A percentile compares a stretch with the other conserved stretches of the same genome.
Conservation (phyloP, 2,113 vertebrate genomes). For the Platichthys stellatus region DNA sequence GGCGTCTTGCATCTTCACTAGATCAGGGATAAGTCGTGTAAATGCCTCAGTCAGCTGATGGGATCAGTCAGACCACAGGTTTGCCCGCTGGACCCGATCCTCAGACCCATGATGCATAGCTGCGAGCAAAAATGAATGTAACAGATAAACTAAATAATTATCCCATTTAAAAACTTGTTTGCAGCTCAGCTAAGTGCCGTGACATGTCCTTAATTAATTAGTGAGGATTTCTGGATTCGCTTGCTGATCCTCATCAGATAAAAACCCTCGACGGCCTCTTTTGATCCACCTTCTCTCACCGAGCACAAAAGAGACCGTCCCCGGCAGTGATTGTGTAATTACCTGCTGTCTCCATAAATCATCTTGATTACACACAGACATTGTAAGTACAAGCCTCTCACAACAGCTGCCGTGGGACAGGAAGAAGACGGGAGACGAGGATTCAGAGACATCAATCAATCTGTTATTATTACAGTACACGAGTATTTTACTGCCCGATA, state of each 20-base stretch:
- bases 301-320: neutral
- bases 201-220: constrained; percentile 21
- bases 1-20: neutral
- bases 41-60: constrained; percentile 17
- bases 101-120: neutral
- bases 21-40: neutral
- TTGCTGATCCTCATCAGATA: constrained; percentile 21
- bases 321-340: constrained; percentile 15
- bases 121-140: constrained; percentile 21
- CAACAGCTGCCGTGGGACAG: constrained; percentile 14
- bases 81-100: neutral
- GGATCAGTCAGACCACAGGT: neutral
- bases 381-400: constrained; percentile 33
- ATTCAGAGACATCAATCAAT: constrained; percentile 22
- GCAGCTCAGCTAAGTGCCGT: constrained; percentile 13
- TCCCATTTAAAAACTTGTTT: constrained; percentile 7
- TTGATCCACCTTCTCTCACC: constrained; percentile 14
- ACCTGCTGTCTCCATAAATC: constrained; percentile 45
- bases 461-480: constrained; percentile 15
- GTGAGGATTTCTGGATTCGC: neutral
- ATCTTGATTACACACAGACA: constrained; percentile 31
- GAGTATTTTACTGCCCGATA: neutral
- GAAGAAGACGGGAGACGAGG: neutral
- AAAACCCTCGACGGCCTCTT: neutral
- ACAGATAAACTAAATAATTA: constrained; percentile 26